Base-by-base conservation (phyloP, 1,140 invertebrate genomes). In the Anthonomus grandis region DNA sequence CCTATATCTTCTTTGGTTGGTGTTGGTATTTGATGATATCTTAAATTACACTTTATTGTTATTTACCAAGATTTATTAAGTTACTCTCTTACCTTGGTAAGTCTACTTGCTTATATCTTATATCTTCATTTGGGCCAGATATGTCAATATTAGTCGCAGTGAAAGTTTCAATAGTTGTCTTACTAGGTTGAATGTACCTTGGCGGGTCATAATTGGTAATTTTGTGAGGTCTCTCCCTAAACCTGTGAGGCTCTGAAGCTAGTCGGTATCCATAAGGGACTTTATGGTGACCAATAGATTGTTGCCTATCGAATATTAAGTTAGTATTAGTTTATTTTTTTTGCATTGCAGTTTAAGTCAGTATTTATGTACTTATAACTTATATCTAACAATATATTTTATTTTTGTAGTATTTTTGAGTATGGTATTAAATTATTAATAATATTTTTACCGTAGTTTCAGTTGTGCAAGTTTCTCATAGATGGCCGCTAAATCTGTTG, bases 381-480 rank as follows among this genome's bases (percentile, higher is more conserved):
- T n/a, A n/a, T n/a, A n/a, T n/a, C n/a, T n/a, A n/a, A n/a, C n/a
- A n/a, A n/a, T 31, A 31, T 31, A 8, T 6, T 31, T 8, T 31
- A 31, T 31, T n/a, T 31, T 31, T 31, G 6, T 31, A 31, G n/a
- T 8, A 31, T 31, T 8, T 31, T n/a, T 6, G n/a, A 8, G n/a
- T 24, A 19, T 23, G 13, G 13, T 48, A 9, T 48, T 13, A 48
- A 27, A 19, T 18, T 3, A 42, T 1, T 21, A 36, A 48, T 2
- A n/a, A n/a, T 27, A 31, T 27, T 36, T 39, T 23, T 61, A 53
- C 44, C 38, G 38, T 24, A 64, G 49, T 66, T 73, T 73, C 27
- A 73, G 51, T 60, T 70, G 69, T 8, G 64, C 52, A 42, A 73
- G 51, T 54, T 67, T 70, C 23, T 72, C 71, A 45, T 72, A 73